Evolutionary conservation across 1,140 invertebrate genomes (phyloP), one percentile per base, ranked within the genome.

Genomic region (Diorhabda elongata): DNA sequence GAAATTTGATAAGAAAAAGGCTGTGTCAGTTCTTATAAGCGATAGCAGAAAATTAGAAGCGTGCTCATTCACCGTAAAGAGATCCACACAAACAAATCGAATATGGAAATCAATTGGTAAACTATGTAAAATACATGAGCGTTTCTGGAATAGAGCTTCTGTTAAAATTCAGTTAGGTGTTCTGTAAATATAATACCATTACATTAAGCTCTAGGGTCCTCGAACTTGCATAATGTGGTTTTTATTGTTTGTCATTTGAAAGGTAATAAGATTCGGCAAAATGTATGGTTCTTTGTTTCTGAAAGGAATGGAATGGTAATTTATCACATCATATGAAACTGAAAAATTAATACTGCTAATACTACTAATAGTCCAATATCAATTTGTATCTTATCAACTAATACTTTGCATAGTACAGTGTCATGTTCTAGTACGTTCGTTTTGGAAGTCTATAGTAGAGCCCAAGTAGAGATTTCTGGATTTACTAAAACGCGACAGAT

Each of bases 61-160:
- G 47, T 52, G 47, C 47, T 52, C 47, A 3, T n/a, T 52, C 47
- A 52, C 47, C n/a, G 47, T 52, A 52, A 52, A 52, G 47, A 6
- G 47, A 52, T 52, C 47, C 6, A 52, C 6, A 52, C 47, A 52
- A 52, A 52, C 47, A 52, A 52, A 52, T 52, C 47, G 47, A 52
- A 52, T 52, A 52, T 52, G 47, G 47, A 52, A 52, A 52, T 52
- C 47, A 52, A 52, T 52, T n/a, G 47, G 47, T 52, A 52, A 52
- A 52, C 47, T 52, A 52, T 52, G 47, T n/a, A 52, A 52, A 52
- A 52, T 52, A 6, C 47, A 52, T 52, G 47, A 52, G 47, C 6
- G 6, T n/a, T 52, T 52, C n/a, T 52, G n/a, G 0, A 26, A 26
- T 26, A 52, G 47, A 52, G 47, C 6, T 3, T 2, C 47, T 52